Evolutionary conservation across 2,113 vertebrate species (phyloP).

Genomic region (Melierax canorus): DNA sequence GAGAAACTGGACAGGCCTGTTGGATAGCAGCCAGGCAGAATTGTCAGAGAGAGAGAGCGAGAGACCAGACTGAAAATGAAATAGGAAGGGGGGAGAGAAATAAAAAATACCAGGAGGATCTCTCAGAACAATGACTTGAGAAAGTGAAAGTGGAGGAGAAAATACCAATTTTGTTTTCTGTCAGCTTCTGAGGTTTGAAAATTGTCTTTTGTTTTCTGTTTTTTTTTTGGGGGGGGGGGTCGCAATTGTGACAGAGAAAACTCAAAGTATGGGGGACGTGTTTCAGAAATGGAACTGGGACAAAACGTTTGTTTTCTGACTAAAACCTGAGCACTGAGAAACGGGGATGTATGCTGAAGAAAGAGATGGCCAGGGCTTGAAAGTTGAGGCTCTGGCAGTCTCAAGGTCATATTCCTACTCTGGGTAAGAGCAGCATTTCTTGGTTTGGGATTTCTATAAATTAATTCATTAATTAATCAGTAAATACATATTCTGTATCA

Average conservation of each 20-base stretch:
- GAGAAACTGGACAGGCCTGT: slow-evolving; percentile 58
- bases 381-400: background rate
- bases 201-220: slow-evolving; percentile 27
- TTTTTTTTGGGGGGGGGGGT: too few relatives aligned
- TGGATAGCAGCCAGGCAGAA: slow-evolving; percentile 63
- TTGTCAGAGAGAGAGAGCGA: slow-evolving; percentile 31
- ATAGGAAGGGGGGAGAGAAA: slow-evolving; percentile 15
- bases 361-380: background rate
- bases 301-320: background rate
- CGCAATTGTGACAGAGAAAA: background rate
- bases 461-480: background rate
- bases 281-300: background rate
- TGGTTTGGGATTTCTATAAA: background rate
- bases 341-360: background rate
- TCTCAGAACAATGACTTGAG: slow-evolving; percentile 37
- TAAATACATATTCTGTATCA: background rate
- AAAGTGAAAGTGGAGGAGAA: slow-evolving; percentile 30
- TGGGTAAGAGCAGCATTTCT: background rate
- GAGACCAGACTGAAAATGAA: slow-evolving; percentile 46
- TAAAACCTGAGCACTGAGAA: background rate
- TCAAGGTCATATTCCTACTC: background rate
- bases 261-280: background rate
- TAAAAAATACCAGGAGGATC: slow-evolving; percentile 36
- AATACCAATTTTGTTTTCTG: slow-evolving; percentile 30
- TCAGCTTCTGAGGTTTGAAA: slow-evolving; percentile 15